phyloP scores from a whole-genome alignment of 35 echinoderm and acorn worm species.

The Lytechinus variegatus region DNA sequence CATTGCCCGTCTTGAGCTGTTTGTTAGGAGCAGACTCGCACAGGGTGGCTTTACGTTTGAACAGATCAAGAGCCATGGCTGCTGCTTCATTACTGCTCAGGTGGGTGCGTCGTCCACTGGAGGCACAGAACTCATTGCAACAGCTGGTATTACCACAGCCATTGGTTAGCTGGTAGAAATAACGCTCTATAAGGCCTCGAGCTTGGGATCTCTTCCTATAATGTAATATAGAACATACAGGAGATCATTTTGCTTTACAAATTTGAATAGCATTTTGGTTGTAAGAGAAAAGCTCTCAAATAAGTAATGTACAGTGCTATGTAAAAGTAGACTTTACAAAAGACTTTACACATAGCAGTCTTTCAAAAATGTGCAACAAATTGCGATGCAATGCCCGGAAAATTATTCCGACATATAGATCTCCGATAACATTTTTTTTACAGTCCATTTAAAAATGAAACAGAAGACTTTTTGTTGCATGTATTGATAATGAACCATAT shows the following conservation, averaged over 20 bases:
- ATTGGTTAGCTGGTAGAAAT: slow-evolving; percentile 93
- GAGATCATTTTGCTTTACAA: no score
- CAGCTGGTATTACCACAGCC: slow-evolving; percentile 84
- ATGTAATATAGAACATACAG: neutral
- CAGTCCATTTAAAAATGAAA: neutral
- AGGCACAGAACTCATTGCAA: slow-evolving; percentile 91
- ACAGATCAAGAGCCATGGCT: slow-evolving; percentile 84
- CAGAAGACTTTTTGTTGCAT: neutral
- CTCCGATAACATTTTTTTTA: neutral
- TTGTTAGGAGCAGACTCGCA: slow-evolving; percentile 75
- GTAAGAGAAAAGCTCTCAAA: no score
- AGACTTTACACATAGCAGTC: no score
- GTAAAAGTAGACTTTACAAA: no score
- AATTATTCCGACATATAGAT: no score
- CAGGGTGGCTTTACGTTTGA: slow-evolving; percentile 83
- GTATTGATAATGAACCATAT: neutral
- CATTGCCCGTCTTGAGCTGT: slow-evolving; percentile 56
- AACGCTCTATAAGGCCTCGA: slow-evolving; percentile 82
- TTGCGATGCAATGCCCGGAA: no score
- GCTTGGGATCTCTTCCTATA: slow-evolving; percentile 92
- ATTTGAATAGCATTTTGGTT: no score
- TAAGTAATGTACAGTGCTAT: no score
- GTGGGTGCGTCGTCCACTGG: slow-evolving; percentile 58
- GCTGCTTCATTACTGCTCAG: slow-evolving; percentile 90
- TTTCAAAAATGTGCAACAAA: no score